These are phyloP conservation scores for Oppia nitens DNA, from an alignment of 1,140 invertebrate species.

Conservation along the genomic window DNA sequence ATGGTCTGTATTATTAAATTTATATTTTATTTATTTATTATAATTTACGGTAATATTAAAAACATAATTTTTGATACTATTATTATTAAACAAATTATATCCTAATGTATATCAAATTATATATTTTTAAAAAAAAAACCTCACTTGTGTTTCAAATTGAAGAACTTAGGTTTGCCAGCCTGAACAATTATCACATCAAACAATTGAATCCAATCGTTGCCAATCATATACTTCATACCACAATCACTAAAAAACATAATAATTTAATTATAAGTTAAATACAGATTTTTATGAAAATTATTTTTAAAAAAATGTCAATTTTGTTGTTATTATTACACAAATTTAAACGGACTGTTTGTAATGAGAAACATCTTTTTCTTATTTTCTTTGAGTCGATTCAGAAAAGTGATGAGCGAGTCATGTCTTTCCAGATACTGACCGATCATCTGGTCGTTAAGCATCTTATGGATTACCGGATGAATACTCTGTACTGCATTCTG, in stretches of 20 bases:
- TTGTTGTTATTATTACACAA: too few relatives aligned
- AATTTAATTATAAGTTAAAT: background rate
- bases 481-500: slow-evolving; percentile 73
- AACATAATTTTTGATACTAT: too few relatives aligned
- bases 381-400: slow-evolving; percentile 49
- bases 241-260: slow-evolving; percentile 47
- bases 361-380: slow-evolving; percentile 86
- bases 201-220: slow-evolving; percentile 67
- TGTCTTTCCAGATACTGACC: slow-evolving; percentile 60
- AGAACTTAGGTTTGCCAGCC: slow-evolving; percentile 88
- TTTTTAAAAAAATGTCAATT: too few relatives aligned
- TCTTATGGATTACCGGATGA: slow-evolving; percentile 76
- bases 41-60: background rate
- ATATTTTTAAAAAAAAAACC: too few relatives aligned
- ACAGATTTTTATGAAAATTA: too few relatives aligned
- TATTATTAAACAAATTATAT: too few relatives aligned
- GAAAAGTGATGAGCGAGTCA: slow-evolving; percentile 50
- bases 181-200: slow-evolving; percentile 91
- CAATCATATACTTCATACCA: slow-evolving; percentile 77
- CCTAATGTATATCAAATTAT: too few relatives aligned
- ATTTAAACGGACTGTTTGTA: slow-evolving; percentile 88
- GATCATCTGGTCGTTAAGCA: slow-evolving; percentile 48
- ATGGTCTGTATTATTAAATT: slow-evolving; percentile 41
- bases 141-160: slow-evolving; percentile 62
- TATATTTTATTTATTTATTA: background rate